phyloP scores from a whole-genome alignment of 2,797 vertebrate genomes.

The Carapus acus region DNA sequence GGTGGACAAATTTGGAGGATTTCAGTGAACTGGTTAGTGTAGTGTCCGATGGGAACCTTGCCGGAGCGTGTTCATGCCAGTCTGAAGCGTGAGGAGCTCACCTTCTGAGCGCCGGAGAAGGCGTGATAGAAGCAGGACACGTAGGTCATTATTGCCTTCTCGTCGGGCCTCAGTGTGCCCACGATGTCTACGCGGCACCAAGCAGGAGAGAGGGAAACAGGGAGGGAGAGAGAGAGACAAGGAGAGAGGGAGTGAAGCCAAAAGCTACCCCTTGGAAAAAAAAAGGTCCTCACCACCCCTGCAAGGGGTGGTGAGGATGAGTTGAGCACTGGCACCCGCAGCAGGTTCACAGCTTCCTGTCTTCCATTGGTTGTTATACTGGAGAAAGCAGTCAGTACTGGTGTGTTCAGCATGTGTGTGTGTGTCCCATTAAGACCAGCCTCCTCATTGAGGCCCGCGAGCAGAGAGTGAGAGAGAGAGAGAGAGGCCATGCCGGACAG shows the following conservation, averaged over 20 bases:
- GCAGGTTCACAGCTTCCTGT: constrained; percentile 22
- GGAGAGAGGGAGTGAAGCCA: constrained; percentile 54
- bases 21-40: not conserved
- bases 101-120: constrained; percentile 98
- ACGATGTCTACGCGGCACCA: constrained; percentile 86
- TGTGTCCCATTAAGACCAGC: too few relatives aligned
- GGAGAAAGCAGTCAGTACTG: too few relatives aligned
- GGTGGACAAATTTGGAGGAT: too few relatives aligned
- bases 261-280: constrained; percentile 63
- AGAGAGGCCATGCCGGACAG: constrained; percentile 66
- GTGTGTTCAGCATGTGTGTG: too few relatives aligned
- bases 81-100: constrained; percentile 72
- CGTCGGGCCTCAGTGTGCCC: constrained; percentile 91
- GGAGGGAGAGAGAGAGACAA: not conserved
- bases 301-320: constrained; percentile 7
- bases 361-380: too few relatives aligned
- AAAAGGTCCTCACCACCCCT: constrained; percentile 23
- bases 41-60: constrained; percentile 40
- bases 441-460: constrained; percentile 10
- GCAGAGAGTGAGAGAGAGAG: constrained; percentile 12
- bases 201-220: constrained; percentile 48
- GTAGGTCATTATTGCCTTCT: constrained; percentile 99
- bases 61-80: constrained; percentile 22
- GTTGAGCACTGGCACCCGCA: too few relatives aligned
- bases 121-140: constrained; percentile 99